Conservation (phyloP, 2,888 invertebrate genomes). For the Brachypalpus laphriformis region DNA sequence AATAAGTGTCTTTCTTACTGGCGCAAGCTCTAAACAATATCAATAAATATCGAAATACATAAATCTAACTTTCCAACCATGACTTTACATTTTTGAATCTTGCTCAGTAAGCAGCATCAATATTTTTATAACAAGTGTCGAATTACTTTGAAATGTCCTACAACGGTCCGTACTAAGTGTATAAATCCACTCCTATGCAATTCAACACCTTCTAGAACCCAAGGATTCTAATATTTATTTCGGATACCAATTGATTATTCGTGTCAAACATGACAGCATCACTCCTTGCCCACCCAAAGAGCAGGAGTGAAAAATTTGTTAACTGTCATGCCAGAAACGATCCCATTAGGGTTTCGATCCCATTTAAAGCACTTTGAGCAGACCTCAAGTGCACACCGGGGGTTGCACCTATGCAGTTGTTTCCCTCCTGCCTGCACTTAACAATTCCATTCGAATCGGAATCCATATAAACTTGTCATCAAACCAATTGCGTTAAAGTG, state of each 20-base stretch:
- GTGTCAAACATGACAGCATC: conserved; percentile 65
- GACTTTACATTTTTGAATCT: too few species aligned
- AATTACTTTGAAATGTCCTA: neutral
- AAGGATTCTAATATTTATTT: neutral
- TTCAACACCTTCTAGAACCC: conserved; percentile 3
- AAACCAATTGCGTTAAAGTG: conserved; percentile 64
- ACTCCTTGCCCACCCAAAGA: conserved; percentile 64
- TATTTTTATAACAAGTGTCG: neutral
- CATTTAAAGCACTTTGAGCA: conserved; percentile 1
- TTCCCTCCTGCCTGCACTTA: conserved; percentile 36
- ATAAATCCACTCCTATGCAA: neutral
- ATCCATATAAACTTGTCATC: conserved; percentile 73
- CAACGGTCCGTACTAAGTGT: neutral
- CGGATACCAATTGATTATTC: conserved; percentile 50
- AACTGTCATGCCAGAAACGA: conserved; percentile 52
- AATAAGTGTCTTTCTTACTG: too few species aligned
- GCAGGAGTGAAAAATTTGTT: conserved; percentile 62
- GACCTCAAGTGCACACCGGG: conserved; percentile 24
- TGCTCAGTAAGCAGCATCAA: too few species aligned
- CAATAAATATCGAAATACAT: too few species aligned
- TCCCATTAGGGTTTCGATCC: conserved; percentile 58
- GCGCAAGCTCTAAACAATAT: too few species aligned
- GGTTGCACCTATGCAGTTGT: conserved; percentile 36
- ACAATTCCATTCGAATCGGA: conserved; percentile 24
- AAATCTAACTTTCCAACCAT: too few species aligned